Percentiles rank a stretch among this genome's conserved stretches.
phyloP scores from a whole-genome alignment of 2,113 vertebrate species.

The Saguinus imperator region DNA sequence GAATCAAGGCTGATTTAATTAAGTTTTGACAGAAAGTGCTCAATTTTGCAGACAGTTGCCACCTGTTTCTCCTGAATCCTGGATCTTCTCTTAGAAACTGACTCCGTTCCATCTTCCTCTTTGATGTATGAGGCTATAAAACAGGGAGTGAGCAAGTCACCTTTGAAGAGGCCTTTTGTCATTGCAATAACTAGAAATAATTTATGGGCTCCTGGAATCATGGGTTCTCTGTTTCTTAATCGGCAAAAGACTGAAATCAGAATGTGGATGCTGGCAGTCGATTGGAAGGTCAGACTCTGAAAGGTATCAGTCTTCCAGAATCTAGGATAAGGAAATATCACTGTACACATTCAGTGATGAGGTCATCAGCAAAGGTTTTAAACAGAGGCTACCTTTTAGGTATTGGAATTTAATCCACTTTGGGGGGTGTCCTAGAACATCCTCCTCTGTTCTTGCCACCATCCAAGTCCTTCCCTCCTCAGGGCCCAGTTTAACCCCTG shows the following conservation, averaged over 20 bases:
- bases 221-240: conserved; percentile 86
- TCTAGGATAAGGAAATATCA: neutral
- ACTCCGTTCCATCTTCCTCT: conserved; percentile 74
- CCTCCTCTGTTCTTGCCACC: neutral
- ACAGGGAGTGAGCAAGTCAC: conserved; percentile 90
- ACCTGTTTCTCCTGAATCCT: conserved; percentile 77
- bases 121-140: conserved; percentile 91
- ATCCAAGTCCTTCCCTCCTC: neutral
- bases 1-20: conserved; percentile 89
- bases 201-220: conserved; percentile 81
- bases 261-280: conserved; percentile 72
- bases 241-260: conserved; percentile 75
- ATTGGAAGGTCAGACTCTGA: conserved; percentile 62
- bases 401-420: neutral
- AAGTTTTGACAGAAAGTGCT: conserved; percentile 88
- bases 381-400: neutral
- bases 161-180: conserved; percentile 88
- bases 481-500: neutral
- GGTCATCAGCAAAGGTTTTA: neutral
- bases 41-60: conserved; percentile 85
- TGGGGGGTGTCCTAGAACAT: neutral
- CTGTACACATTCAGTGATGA: neutral
- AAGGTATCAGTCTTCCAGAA: neutral
- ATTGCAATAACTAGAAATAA: conserved; percentile 85
- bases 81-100: conserved; percentile 74